These are phyloP conservation scores for Astropecten irregularis DNA, from an alignment of 53 echinoderm and acorn worm genomes.

Conservation along the genomic window DNA sequence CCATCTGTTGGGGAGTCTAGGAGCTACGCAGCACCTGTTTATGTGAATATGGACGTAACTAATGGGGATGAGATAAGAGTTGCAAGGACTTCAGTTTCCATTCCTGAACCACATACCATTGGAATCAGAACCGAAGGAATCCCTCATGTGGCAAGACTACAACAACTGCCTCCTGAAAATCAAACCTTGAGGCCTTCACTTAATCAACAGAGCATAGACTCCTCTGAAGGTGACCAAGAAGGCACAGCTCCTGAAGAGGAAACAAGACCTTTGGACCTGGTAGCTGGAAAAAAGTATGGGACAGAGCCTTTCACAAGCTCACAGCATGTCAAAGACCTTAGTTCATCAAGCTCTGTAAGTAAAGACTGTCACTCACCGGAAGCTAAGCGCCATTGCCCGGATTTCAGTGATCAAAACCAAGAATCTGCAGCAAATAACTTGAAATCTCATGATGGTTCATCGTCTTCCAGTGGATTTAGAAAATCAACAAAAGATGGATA, in stretches of 20 bases:
- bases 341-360: background rate
- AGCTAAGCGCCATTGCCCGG: slow-evolving; percentile 41
- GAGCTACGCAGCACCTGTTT: background rate
- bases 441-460: background rate
- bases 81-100: slow-evolving; percentile 21
- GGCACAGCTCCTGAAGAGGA: background rate
- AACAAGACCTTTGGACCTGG: slow-evolving; percentile 2
- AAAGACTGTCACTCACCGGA: slow-evolving; percentile 44
- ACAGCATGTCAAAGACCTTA: background rate
- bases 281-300: background rate
- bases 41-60: slow-evolving; percentile 41
- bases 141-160: slow-evolving; percentile 23
- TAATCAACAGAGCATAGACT: background rate
- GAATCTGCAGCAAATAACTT: background rate
- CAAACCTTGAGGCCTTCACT: no score
- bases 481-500: background rate
- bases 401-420: background rate
- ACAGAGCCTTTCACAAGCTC: slow-evolving; percentile 20
- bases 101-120: background rate
- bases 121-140: background rate
- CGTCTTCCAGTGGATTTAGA: slow-evolving; percentile 6
- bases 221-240: slow-evolving; percentile 1
- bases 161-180: slow-evolving; percentile 43
- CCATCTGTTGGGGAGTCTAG: background rate
- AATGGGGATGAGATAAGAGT: slow-evolving; percentile 32